Conservation (phyloP, 2,113 vertebrate species). For the Talpa occidentalis region DNA sequence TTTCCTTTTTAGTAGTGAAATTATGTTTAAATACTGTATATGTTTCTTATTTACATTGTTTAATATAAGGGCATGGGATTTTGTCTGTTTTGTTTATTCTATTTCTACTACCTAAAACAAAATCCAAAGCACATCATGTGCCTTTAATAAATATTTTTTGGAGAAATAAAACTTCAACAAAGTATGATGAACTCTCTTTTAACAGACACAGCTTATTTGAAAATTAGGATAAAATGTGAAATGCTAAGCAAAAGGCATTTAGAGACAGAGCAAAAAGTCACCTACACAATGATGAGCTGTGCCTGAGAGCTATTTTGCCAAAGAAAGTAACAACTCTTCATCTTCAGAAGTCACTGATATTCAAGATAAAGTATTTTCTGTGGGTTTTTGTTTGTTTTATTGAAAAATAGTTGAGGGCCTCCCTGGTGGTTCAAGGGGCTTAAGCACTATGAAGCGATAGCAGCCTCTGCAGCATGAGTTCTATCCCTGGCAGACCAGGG, state of each 20-base stretch:
- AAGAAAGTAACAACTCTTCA: background rate
- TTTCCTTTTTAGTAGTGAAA: background rate
- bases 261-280: background rate
- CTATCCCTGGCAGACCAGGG: too few relatives aligned
- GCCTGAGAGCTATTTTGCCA: background rate
- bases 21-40: background rate
- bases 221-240: background rate
- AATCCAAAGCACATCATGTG: background rate
- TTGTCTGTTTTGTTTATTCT: background rate
- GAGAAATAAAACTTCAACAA: background rate
- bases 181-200: background rate
- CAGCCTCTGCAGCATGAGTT: too few relatives aligned
- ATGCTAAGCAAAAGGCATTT: background rate
- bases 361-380: background rate
- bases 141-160: constrained; percentile 24
- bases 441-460: too few relatives aligned
- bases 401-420: background rate
- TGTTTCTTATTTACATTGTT: background rate
- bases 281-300: background rate
- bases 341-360: background rate
- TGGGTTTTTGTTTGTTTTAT: background rate
- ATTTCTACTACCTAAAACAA: background rate
- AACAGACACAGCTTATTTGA: background rate
- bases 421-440: too few relatives aligned
- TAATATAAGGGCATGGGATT: background rate